phyloP scores from a whole-genome alignment of 35 echinoderm and acorn worm species.

The Heliocidaris erythrogramma region DNA sequence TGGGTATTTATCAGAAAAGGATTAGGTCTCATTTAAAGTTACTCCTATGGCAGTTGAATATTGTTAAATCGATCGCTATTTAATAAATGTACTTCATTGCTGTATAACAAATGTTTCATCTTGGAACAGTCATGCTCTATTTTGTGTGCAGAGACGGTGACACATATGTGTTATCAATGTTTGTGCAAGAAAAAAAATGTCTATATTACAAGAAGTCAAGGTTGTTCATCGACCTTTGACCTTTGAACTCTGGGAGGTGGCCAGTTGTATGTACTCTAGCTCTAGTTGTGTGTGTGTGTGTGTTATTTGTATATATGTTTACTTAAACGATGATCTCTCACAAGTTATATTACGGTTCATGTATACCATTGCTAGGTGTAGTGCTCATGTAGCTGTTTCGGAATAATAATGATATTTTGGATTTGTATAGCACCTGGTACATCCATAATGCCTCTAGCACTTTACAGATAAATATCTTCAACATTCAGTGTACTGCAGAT shows the following conservation, averaged over 20 bases:
- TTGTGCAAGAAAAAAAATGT: neutral
- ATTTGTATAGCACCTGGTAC: too few relatives aligned
- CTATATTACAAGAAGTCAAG: conserved; percentile 23
- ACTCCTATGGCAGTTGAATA: neutral
- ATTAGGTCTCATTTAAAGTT: too few relatives aligned
- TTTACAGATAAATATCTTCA: neutral
- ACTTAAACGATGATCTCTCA: neutral
- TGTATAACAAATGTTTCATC: too few relatives aligned
- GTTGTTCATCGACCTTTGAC: neutral
- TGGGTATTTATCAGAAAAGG: too few relatives aligned
- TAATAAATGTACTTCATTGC: neutral
- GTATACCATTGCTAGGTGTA: neutral
- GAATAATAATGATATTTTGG: too few relatives aligned
- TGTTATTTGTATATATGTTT: neutral
- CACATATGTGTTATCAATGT: neutral
- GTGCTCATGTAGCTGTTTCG: too few relatives aligned
- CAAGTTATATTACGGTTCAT: neutral
- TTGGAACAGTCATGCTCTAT: too few relatives aligned
- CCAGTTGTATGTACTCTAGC: conserved; percentile 44
- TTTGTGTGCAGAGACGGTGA: neutral
- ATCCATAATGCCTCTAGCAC: too few relatives aligned
- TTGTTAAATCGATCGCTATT: neutral
- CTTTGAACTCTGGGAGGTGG: conserved; percentile 44
- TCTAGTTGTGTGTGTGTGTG: conserved; percentile 21
- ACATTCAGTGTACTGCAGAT: neutral